These are phyloP conservation scores for Gadus chalcogrammus DNA, from an alignment of 2,113 vertebrate genomes.

Conservation along the genomic window DNA sequence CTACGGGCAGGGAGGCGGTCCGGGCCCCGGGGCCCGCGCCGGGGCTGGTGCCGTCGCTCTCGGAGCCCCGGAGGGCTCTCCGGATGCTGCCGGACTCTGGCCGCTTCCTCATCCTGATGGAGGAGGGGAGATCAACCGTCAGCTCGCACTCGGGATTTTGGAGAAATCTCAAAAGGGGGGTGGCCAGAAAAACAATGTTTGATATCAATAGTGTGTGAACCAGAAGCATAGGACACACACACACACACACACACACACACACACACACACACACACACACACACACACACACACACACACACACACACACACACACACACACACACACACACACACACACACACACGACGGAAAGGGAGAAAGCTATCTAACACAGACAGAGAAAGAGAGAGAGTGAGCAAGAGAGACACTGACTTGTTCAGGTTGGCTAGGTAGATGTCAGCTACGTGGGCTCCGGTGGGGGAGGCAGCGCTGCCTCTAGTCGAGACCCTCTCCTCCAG, in stretches of 20 bases:
- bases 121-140: background rate
- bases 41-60: constrained; percentile 72
- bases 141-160: background rate
- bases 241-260: no score
- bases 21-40: constrained; percentile 78
- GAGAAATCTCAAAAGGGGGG: background rate
- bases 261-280: no score
- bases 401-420: constrained; percentile 85
- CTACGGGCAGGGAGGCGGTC: constrained; percentile 83
- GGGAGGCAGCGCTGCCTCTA: constrained; percentile 86
- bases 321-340: no score
- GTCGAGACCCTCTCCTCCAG: constrained; percentile 91
- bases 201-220: no score
- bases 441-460: constrained; percentile 92
- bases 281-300: no score
- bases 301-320: no score
- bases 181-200: no score
- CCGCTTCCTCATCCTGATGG: constrained; percentile 87
- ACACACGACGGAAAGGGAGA: background rate
- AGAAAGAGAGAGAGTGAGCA: background rate
- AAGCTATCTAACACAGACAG: background rate
- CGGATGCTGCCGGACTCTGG: constrained; percentile 87
- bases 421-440: constrained; percentile 98
- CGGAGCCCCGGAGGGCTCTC: constrained; percentile 85
- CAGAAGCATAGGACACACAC: no score